Evolutionary conservation across 2,113 vertebrate genomes (phyloP).

Genomic region (Hippocampus zosterae): DNA sequence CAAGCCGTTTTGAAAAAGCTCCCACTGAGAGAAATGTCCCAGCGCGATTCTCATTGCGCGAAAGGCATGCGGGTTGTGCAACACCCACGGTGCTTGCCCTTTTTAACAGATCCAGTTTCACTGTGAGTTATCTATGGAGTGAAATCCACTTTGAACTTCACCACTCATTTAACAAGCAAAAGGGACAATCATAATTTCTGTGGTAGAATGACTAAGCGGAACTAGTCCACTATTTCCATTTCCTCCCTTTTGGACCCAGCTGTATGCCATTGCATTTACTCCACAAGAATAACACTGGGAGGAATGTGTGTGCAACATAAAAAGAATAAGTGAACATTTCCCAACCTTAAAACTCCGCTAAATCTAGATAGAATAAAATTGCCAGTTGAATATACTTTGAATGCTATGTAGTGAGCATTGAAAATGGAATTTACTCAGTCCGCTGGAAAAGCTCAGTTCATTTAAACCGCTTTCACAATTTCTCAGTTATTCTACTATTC

Average conservation of each 20-base stretch:
- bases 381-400: neutral
- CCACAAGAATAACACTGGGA: neutral
- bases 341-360: neutral
- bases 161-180: conserved; percentile 24
- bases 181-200: neutral
- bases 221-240: neutral
- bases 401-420: neutral
- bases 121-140: conserved; percentile 51
- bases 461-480: neutral
- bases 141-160: conserved; percentile 31
- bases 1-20: conserved; percentile 56
- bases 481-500: neutral
- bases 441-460: neutral
- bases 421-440: neutral
- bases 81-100: conserved; percentile 47
- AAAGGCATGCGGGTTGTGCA: conserved; percentile 59
- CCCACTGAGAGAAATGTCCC: conserved; percentile 55
- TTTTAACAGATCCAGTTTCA: conserved; percentile 61
- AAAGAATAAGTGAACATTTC: neutral
- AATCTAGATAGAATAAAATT: neutral
- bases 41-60: conserved; percentile 52
- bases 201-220: neutral
- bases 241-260: neutral
- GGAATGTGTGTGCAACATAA: neutral
- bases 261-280: neutral